Evolutionary conservation across 2,113 vertebrate genomes (phyloP), one percentile per base, ranked within the genome.

Genomic region (Xiphophorus couchianus): DNA sequence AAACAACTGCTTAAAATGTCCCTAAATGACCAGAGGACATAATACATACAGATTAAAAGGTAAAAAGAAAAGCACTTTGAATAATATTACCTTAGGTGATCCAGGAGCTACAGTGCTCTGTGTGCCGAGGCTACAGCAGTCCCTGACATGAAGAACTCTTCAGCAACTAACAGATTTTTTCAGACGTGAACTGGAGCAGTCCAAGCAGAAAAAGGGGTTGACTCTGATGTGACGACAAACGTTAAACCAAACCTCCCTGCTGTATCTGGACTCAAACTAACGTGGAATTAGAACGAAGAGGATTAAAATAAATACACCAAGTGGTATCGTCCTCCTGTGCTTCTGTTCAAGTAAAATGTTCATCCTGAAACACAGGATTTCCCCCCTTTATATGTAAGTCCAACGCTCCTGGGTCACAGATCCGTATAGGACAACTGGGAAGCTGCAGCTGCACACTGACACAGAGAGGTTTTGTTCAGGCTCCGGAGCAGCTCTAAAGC

Each of bases 391-490:
- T 80, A 81, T 79, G 82, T 66, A 61, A 74, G 78, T 87, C 68
- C 81, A n/a, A 60, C 76, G 80, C 66, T 88, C 87, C 87, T 88
- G 88, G 90, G 92, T 91, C 90, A 91, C 69, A 82, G 62, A 86
- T 88, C 83, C 25, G 71, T 88, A 82, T 71, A 73, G 85, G 85
- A 89, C 91, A 92, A 90, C 88, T 82, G 63, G 75, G 90, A 92
- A 85, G 85, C 90, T 92, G 91, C 91, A 92, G 91, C 91, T 93
- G 91, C 90, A 88, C 78, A 81, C 81, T 85, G 76, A 91, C 89
- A 93, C 88, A 92, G 91, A 88, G 90, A 71, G 86, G 85, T 85
- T 92, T 92, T 93, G 93, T 93, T 90, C 66, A 69, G 77, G 82
- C 79, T 63, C 60, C 68, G 17, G 77, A 70, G 80, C 90, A 87